Evolutionary conservation across 2,888 invertebrate species (phyloP).

Genomic region (Melikaiella ostensackeni): DNA sequence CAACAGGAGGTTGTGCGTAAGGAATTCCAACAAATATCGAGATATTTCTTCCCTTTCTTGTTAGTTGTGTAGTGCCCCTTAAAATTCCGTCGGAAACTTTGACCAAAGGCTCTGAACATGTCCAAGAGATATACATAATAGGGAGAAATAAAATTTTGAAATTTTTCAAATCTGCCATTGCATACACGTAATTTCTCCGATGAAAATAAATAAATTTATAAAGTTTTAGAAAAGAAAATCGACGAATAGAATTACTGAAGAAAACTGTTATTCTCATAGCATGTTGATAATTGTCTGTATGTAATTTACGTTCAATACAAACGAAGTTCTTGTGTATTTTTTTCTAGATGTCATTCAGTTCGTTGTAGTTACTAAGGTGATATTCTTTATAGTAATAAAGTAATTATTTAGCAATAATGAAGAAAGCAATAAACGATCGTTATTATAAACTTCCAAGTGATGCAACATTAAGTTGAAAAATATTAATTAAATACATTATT

Average conservation of each 20-base stretch:
- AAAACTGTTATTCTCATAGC: background rate
- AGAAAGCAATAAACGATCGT: background rate
- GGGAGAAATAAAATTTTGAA: background rate
- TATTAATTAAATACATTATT: background rate
- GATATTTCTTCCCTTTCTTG: background rate
- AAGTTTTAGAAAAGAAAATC: background rate
- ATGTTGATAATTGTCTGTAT: background rate
- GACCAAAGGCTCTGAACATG: background rate
- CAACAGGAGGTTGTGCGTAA: conserved; percentile 75
- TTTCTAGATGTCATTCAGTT: background rate
- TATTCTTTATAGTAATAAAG: too few species aligned
- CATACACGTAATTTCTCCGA: background rate
- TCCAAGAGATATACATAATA: background rate
- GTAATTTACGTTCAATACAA: background rate
- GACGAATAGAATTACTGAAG: background rate
- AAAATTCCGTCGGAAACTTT: conserved; percentile 1
- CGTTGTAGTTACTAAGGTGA: too few species aligned
- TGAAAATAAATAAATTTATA: background rate
- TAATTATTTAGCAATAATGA: background rate
- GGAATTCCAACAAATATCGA: conserved; percentile 72
- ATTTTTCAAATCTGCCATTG: background rate
- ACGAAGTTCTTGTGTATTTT: background rate
- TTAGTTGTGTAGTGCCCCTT: background rate
- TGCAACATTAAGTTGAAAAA: too few species aligned
- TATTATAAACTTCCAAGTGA: background rate